Conservation (phyloP, 2,113 vertebrate genomes). For the Bos indicus region DNA sequence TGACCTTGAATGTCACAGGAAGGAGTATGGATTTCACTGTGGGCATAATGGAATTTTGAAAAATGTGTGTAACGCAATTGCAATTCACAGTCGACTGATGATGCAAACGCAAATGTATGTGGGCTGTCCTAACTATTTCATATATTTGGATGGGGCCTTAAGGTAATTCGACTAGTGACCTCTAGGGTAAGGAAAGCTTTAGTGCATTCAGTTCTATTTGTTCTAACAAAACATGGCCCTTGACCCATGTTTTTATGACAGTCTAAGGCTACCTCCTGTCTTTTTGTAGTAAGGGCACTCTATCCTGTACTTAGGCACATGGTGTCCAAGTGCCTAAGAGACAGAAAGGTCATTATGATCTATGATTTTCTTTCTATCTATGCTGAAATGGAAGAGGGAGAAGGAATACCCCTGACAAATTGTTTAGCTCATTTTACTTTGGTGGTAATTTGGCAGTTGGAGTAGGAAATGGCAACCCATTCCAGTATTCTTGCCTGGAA, state of each 20-base stretch:
- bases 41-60: neutral
- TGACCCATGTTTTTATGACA: slow-evolving; percentile 31
- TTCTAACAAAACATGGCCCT: neutral
- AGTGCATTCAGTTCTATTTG: neutral
- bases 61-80: neutral
- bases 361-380: neutral
- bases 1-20: neutral
- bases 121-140: neutral
- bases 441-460: neutral
- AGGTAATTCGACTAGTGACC: neutral
- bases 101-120: neutral
- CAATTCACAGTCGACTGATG: neutral
- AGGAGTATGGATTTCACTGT: neutral
- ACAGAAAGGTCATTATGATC: neutral
- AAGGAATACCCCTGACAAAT: neutral
- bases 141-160: neutral
- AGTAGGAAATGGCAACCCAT: neutral
- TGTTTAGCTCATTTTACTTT: neutral
- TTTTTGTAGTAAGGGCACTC: slow-evolving; percentile 6
- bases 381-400: neutral
- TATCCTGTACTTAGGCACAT: neutral
- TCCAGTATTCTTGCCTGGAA: neutral
- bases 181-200: neutral
- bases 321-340: neutral
- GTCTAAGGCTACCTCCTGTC: slow-evolving; percentile 1